Conservation (phyloP, 2,113 vertebrate species). For the Notechis scutatus region DNA sequence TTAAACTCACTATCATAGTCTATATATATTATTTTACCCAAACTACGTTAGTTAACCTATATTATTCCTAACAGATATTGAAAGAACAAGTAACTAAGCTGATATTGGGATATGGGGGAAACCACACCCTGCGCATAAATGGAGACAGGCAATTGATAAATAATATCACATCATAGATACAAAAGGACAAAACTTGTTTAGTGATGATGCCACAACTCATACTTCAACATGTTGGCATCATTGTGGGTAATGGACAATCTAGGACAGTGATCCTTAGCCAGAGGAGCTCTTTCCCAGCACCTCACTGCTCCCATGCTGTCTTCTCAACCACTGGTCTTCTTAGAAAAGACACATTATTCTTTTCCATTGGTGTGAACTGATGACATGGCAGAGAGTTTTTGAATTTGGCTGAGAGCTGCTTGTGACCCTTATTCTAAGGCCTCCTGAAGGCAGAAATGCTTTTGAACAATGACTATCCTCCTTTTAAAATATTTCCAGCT, state of each 20-base stretch:
- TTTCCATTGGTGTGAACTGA: not conserved
- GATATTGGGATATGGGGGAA: not conserved
- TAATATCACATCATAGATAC: not conserved
- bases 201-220: not conserved
- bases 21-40: no score
- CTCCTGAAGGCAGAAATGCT: not conserved
- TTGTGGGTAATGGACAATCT: not conserved
- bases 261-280: not conserved
- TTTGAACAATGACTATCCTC: not conserved
- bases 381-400: not conserved
- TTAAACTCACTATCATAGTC: no score
- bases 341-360: not conserved
- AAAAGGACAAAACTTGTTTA: not conserved
- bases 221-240: not conserved
- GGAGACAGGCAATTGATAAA: not conserved
- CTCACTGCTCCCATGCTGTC: not conserved
- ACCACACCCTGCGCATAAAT: not conserved
- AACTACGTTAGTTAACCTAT: no score
- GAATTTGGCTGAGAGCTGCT: not conserved
- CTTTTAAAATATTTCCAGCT: not conserved
- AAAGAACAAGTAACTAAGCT: not conserved
- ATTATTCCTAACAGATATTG: no score
- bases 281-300: not conserved
- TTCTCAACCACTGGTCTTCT: not conserved
- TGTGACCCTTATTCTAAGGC: not conserved